These are phyloP conservation scores for Periphyllus acericola DNA, from an alignment of 2,888 invertebrate genomes.

Conservation along the genomic window DNA sequence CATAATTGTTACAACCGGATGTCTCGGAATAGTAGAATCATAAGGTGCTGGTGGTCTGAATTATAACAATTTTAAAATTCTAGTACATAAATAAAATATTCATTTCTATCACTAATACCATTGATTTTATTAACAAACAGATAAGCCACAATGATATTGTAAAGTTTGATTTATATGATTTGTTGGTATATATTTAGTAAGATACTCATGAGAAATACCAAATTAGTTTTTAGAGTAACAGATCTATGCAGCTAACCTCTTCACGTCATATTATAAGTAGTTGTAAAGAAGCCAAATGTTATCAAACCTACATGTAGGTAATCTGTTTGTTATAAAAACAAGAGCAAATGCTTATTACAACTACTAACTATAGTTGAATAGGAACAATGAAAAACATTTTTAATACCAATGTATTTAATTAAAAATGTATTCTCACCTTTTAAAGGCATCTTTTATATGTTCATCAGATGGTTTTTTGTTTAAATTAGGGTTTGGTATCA, in stretches of 20 bases:
- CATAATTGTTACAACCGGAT: slow-evolving; percentile 98
- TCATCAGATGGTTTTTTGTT: slow-evolving; percentile 68
- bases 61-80: background rate
- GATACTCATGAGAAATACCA: too few relatives aligned
- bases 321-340: background rate
- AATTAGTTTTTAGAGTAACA: too few relatives aligned
- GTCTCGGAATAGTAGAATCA: slow-evolving; percentile 76
- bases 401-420: background rate
- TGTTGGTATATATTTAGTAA: background rate
- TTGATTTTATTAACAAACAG: too few relatives aligned
- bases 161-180: background rate
- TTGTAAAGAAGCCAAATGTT: too few relatives aligned
- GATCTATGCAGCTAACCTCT: too few relatives aligned
- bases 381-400: slow-evolving; percentile 73
- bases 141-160: too few relatives aligned
- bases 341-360: background rate
- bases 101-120: background rate
- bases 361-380: slow-evolving; percentile 65
- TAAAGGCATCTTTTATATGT: slow-evolving; percentile 66
- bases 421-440: slow-evolving; percentile 46
- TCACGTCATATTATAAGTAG: too few relatives aligned
- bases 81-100: slow-evolving; percentile 66
- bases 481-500: slow-evolving; percentile 71
- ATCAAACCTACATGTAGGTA: background rate
- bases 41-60: slow-evolving; percentile 74